A percentile compares a stretch with the other conserved stretches of the same genome.
phyloP scores from a whole-genome alignment of 2,888 invertebrate species.

The Epinotia demarniana region DNA sequence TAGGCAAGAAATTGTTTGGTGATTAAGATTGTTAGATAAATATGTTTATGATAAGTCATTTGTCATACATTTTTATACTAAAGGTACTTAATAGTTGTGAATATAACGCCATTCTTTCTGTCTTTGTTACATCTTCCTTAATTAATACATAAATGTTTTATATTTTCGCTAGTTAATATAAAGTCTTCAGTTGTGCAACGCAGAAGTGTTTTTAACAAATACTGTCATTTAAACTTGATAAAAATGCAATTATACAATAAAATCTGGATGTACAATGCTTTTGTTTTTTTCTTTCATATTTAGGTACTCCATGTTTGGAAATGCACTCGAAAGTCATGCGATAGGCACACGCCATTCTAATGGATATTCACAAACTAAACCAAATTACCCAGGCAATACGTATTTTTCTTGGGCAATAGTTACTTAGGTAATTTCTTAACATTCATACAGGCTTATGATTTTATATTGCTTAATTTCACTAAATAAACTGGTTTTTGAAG shows the following conservation, averaged over 20 bases:
- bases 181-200: conserved; percentile 21
- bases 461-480: no score
- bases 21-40: conserved; percentile 82
- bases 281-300: conserved; percentile 10
- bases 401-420: no score
- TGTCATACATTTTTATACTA: conserved; percentile 46
- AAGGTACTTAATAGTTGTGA: conserved; percentile 43
- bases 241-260: conserved; percentile 44
- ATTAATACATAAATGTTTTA: conserved; percentile 40
- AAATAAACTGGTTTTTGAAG: no score
- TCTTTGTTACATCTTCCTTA: conserved; percentile 49
- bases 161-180: conserved; percentile 40
- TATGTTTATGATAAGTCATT: conserved; percentile 29
- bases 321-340: no score
- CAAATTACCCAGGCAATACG: no score
- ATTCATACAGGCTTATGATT: no score
- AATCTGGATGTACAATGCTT: conserved; percentile 20
- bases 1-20: conserved; percentile 94
- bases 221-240: conserved; percentile 37
- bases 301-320: no score
- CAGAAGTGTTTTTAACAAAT: conserved; percentile 27
- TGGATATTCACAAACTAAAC: no score
- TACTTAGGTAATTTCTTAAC: no score
- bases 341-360: no score
- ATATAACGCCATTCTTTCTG: conserved; percentile 44